Evolutionary conservation across 2,797 vertebrate species (phyloP).

Genomic region (Sebastes baramenuke): DNA sequence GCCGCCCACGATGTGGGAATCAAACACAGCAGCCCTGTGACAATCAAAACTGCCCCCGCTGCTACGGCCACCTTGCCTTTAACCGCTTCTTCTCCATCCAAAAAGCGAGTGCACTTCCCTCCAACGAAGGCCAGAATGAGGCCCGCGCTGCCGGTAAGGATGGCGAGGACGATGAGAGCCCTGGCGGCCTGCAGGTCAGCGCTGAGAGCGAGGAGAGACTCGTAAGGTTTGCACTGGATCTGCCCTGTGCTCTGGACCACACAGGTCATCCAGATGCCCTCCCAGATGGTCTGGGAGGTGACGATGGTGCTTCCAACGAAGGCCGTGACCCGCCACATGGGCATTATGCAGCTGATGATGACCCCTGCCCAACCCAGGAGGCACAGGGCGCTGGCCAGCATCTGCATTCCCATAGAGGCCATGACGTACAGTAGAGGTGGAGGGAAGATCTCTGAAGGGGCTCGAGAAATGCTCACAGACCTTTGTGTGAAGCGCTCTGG

Average conservation of each 20-base stretch:
- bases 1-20: conserved; percentile 83
- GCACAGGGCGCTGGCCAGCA: conserved; percentile 79
- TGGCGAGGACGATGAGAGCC: conserved; percentile 75
- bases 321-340: conserved; percentile 84
- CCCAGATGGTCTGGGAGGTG: conserved; percentile 81
- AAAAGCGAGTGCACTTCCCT: conserved; percentile 86
- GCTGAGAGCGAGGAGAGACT: conserved; percentile 78
- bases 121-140: conserved; percentile 84
- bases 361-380: conserved; percentile 80
- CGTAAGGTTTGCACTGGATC: conserved; percentile 81
- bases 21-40: conserved; percentile 79
- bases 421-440: conserved; percentile 52
- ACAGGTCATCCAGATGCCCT: conserved; percentile 87
- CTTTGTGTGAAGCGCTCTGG: neutral
- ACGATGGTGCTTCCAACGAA: conserved; percentile 83
- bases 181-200: conserved; percentile 80
- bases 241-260: conserved; percentile 82
- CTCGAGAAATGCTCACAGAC: neutral
- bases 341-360: conserved; percentile 77
- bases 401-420: conserved; percentile 80
- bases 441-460: neutral
- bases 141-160: conserved; percentile 66
- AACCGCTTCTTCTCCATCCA: conserved; percentile 61
- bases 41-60: conserved; percentile 76
- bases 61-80: conserved; percentile 78